These are phyloP conservation scores for Brachypteracias leptosomus DNA, from an alignment of 2,113 vertebrate species.

Conservation along the genomic window DNA sequence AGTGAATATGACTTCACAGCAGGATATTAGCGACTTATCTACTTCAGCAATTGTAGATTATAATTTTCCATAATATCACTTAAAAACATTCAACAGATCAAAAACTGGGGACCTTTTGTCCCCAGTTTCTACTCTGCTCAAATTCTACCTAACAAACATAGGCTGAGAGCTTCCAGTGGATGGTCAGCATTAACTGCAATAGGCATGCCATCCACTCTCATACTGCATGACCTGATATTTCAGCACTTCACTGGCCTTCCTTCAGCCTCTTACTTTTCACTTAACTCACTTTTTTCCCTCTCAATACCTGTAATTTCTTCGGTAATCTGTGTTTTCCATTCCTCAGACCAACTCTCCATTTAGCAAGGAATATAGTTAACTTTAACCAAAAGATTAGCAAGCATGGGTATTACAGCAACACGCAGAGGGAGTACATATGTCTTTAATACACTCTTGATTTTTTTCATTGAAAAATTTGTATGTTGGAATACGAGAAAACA, in stretches of 20 bases:
- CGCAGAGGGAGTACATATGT: neutral
- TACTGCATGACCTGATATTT: neutral
- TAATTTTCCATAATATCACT: neutral
- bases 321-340: neutral
- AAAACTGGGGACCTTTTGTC: neutral
- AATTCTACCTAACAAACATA: neutral
- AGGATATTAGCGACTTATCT: neutral
- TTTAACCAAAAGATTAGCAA: neutral
- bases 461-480: neutral
- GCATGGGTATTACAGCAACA: neutral
- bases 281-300: neutral
- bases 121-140: neutral
- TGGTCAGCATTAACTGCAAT: neutral
- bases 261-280: neutral
- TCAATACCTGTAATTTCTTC: neutral
- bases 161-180: neutral
- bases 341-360: neutral
- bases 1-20: neutral
- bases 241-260: neutral
- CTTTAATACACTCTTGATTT: neutral
- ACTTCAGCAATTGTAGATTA: neutral
- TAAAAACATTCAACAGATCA: neutral
- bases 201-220: neutral
- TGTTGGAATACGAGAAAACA: neutral
- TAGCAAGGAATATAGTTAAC: neutral